Evolutionary conservation across 2,888 invertebrate species (phyloP), one percentile per base, ranked within the genome.

Genomic region (Seira musarum): DNA sequence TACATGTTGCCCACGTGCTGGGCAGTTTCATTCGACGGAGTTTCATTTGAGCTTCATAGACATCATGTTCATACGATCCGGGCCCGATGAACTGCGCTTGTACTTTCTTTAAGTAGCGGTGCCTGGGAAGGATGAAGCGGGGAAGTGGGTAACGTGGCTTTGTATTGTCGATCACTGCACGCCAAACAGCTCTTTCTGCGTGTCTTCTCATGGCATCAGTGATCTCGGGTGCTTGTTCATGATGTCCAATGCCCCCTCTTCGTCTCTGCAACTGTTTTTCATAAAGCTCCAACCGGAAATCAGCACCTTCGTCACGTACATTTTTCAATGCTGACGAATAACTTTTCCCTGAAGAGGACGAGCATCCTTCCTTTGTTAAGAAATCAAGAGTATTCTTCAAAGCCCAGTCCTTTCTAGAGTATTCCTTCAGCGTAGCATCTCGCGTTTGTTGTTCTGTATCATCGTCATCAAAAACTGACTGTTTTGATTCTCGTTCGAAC

Each of bases 141-240:
- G 82, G 74, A 1, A 82, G 71, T 8, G 78, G 82, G 49, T 79
- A 82, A 0, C 69, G 57, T 6, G 82, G 82, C 22, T 78, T 81
- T 13, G 78, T 74, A 53, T 74, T 82, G 24, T 74, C 70, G 22
- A 74, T 66, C 2, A 82, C 64, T 1, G 77, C 69, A 0, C 78
- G 65, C 70, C 68, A 78, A 13, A 80, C 35, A 17, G 82, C 74
- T 13, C 82, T 21, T 25, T 82, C 74, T 0, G 74, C 82, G 46
- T 73, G 73, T 40, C 77, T 64, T 1, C 19, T n/a, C 1, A 78
- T 8, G 0, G 77, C 77, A 0, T 60, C 64, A 2, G 77, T 74
- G 24, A 82, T 78, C 53, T 82, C 78, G 3, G 77, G 73, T 2
- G 70, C 78, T 46, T 17, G 66, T 2, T 30, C 13, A 0, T 2